These are phyloP conservation scores for Lithophane leautieri DNA, from an alignment of 2,888 invertebrate genomes.

Conservation along the genomic window DNA sequence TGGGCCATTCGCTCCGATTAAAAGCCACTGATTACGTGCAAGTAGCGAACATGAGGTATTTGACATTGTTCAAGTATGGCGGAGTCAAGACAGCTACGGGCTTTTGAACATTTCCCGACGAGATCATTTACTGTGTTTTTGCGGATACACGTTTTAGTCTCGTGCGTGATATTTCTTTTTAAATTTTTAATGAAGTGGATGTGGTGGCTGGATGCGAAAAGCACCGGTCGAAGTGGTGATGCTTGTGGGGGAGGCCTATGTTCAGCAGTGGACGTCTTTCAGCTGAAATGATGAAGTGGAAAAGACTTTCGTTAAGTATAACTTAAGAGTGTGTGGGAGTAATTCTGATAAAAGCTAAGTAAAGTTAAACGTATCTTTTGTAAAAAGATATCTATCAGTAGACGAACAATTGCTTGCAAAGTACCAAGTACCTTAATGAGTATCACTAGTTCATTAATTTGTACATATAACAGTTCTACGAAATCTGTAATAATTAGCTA, in stretches of 20 bases:
- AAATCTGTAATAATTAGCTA: constrained; percentile 40
- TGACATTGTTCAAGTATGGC: constrained; percentile 63
- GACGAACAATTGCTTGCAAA: constrained; percentile 21
- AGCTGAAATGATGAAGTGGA: constrained; percentile 3
- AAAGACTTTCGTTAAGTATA: not conserved
- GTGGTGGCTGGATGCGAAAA: not conserved
- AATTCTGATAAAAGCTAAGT: not conserved
- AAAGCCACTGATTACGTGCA: constrained; percentile 65
- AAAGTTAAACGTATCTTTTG: not conserved
- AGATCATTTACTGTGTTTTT: constrained; percentile 42
- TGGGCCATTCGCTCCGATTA: constrained; percentile 62
- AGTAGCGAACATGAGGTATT: constrained; percentile 63
- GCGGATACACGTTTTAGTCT: constrained; percentile 34
- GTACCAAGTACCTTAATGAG: constrained; percentile 13
- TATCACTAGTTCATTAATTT: constrained; percentile 46
- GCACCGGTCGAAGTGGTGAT: not conserved
- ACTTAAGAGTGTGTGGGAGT: not conserved
- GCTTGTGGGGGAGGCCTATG: not conserved
- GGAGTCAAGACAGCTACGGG: constrained; percentile 34
- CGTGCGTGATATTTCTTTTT: constrained; percentile 23
- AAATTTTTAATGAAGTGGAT: constrained; percentile 32
- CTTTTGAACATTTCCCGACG: constrained; percentile 59
- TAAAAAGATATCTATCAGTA: not conserved
- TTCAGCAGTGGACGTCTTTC: not conserved
- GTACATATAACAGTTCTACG: constrained; percentile 16